These are phyloP conservation scores for Automeris io DNA, from an alignment of 2,888 invertebrate species.

Conservation along the genomic window DNA sequence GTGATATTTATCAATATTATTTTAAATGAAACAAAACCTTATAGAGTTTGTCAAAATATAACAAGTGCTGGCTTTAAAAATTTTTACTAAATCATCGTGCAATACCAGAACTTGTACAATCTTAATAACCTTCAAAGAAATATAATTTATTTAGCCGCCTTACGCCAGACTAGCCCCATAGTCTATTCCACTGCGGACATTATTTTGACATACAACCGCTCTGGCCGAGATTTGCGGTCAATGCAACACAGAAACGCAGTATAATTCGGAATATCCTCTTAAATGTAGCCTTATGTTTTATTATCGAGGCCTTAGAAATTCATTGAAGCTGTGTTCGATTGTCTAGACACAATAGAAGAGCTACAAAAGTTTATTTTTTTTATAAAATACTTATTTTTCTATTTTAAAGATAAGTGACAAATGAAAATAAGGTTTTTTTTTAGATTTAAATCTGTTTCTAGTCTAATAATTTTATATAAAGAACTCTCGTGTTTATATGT, in stretches of 20 bases:
- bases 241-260: slow-evolving; percentile 56
- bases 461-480: too few species aligned
- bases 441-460: too few species aligned
- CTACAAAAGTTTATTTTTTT: too few species aligned
- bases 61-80: too few species aligned
- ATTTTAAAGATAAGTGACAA: too few species aligned
- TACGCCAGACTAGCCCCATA: slow-evolving; percentile 24
- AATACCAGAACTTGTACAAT: slow-evolving; percentile 1
- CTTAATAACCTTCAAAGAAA: slow-evolving; percentile 17
- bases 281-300: slow-evolving; percentile 52
- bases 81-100: too few species aligned
- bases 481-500: too few species aligned
- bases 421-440: too few species aligned
- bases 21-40: too few species aligned
- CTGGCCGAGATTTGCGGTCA: slow-evolving; percentile 66
- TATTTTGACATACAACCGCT: slow-evolving; percentile 72
- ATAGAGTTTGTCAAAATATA: neutral
- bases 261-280: slow-evolving; percentile 63
- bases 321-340: neutral
- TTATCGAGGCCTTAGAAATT: slow-evolving; percentile 31
- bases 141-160: slow-evolving; percentile 16
- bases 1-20: too few species aligned
- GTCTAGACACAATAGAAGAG: too few species aligned
- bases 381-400: too few species aligned
- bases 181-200: slow-evolving; percentile 61